Evolutionary conservation across 2,797 vertebrate species (phyloP).

Genomic region (Hemibagrus guttatus): DNA sequence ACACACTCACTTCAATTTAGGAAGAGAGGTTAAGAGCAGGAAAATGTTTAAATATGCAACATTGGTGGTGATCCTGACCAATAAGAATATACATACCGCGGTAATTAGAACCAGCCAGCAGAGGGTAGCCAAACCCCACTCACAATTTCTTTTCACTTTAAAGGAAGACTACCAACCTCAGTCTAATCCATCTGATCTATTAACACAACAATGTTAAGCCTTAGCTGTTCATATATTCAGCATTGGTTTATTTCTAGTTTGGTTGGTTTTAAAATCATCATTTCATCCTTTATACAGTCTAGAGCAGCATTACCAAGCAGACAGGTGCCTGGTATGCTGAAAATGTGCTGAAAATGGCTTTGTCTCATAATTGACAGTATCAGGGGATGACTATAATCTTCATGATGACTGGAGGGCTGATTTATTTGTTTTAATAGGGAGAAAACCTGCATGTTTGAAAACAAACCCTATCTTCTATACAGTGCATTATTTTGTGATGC

Average conservation of each 20-base stretch:
- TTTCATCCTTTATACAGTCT: constrained; percentile 35
- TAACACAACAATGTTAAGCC: not conserved
- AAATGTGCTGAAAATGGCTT: constrained; percentile 65
- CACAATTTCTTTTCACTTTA: not conserved
- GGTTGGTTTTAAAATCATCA: not conserved
- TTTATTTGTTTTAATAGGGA: constrained; percentile 77
- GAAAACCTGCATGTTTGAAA: constrained; percentile 52
- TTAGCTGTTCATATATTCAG: not conserved
- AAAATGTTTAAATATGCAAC: not conserved
- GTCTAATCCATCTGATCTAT: not conserved
- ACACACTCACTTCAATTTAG: not conserved
- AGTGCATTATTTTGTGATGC: not conserved
- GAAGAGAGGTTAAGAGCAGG: not conserved
- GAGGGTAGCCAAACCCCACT: constrained; percentile 41
- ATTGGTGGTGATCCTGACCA: not conserved
- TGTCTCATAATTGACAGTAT: constrained; percentile 67
- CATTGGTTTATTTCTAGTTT: not conserved
- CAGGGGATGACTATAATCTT: constrained; percentile 59
- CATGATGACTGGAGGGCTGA: constrained; percentile 70
- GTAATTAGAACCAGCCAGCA: constrained; percentile 4
- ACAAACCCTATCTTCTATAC: not conserved
- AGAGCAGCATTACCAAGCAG: constrained; percentile 48
- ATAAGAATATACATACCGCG: not conserved
- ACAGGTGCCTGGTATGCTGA: constrained; percentile 73
- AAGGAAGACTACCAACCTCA: no score